Evolutionary conservation across 1,140 invertebrate genomes (phyloP), one percentile per base, ranked within the genome.

Genomic region (Hycleus phaleratus): DNA sequence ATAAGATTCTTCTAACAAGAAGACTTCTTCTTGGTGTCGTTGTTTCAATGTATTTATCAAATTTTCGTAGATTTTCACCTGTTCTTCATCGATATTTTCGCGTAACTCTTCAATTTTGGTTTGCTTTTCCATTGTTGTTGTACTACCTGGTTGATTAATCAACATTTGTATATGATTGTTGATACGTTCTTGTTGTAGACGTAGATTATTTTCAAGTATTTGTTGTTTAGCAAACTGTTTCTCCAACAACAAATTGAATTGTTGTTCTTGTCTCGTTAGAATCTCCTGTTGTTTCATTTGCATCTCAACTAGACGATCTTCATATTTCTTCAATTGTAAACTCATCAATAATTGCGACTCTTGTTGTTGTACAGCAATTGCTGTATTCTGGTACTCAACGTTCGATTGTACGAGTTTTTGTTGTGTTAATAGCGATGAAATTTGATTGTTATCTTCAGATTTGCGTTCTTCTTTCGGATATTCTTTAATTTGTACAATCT

Each of bases 151-250:
- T 51, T 76, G 74, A 0, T 69, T 64, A 62, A 78, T 71, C 60
- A 79, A 62, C 9, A 76, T 60, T 50, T 79, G 74, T 8, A 79
- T 75, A 48, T 79, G 77, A 62, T 75, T 72, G 64, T 78, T 79
- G 8, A 79, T 78, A 3, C 77, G 68, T 56, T 78, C 75, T 60
- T 79, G 78, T 62, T 79, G 78, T 7, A 70, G 53, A 40, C 74
- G 68, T 54, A 79, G 76, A 48, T 76, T 73, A 47, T 75, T 72
- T 62, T 79, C 78, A 60, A 79, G 70, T 54, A 73, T 68, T 48
- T 75, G 73, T 56, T 79, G 78, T 44, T 77, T 75, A 46, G 75
- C 67, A 43, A 78, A 63, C 46, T 79, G 77, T 47, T 74, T 71
- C 54, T 77, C 73, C 3, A 79, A 54, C 2, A 79, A 61, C 1